Base-by-base conservation (phyloP, 2,888 invertebrate genomes). In the Idaea dimidiata region DNA sequence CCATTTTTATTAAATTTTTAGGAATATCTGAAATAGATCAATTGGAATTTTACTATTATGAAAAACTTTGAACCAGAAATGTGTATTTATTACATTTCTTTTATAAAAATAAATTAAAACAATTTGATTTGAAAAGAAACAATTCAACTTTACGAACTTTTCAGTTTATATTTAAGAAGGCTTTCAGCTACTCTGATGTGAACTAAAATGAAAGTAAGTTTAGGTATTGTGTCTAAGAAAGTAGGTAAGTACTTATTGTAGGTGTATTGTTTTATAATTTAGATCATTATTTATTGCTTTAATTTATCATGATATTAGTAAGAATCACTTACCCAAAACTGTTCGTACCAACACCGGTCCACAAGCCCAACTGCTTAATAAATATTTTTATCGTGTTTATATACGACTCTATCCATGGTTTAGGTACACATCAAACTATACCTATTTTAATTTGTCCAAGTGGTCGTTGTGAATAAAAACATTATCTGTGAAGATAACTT, bases 1-100 rank as follows among this genome's bases (percentile, higher is more conserved):
- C 93, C 94, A 94, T 94, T 17, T 62, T 59, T 58, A 43, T 58
- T 61, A 24, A 62, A 18, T 58, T 53, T 59, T 63, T 62, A 61
- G 32, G 56, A 32, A 17, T 43, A 64, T 57, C 65, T 68, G 62
- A 62, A 61, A 55, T 57, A 60, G 58, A 18, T 8, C 5, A 43
- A 43, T 7, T 8, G 2, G 7, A 14, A 7, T 43, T 14, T 8
- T 43, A 10, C 43, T 8, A 14, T 10, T 0, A 43, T 14, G 10
- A 5, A 24, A 24, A 3, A 24, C 24, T 5, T 24, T 24, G 24
- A 24, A 24, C 8, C n/a, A 14, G 4, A 53, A 53, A 53, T 53
- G 53, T 53, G 53, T 53, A 53, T 5, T 16, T 16, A 24, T 24
- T 24, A 1, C 24, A 3, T 24, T 24, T 24, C 5, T 24, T 24